Evolutionary conservation across 2,888 invertebrate genomes (phyloP).

Genomic region (Parasteatoda lunata): DNA sequence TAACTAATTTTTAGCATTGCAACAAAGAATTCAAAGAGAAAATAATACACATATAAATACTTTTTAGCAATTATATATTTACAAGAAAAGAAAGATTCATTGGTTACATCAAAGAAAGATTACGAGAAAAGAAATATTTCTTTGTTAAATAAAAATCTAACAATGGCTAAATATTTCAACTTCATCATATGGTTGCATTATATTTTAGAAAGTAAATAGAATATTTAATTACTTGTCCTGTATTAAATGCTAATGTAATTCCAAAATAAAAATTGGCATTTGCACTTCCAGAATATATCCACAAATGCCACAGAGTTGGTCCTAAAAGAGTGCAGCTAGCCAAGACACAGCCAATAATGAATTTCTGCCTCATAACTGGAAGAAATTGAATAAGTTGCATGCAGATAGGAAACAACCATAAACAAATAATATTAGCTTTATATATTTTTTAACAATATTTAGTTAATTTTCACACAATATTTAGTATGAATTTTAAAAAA

Average conservation of each 20-base stretch:
- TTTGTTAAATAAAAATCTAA: neutral
- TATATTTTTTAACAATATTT: no score
- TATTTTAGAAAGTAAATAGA: neutral
- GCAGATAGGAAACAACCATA: conserved; percentile 43
- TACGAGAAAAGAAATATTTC: neutral
- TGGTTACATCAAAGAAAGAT: neutral
- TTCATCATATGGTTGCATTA: neutral
- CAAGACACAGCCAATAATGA: conserved; percentile 92
- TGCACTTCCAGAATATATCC: conserved; percentile 98
- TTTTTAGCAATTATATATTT: no score
- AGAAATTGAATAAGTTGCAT: conserved; percentile 70
- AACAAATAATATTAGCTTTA: conserved; percentile 20
- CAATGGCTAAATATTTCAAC: neutral
- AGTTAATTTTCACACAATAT: no score
- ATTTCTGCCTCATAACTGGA: conserved; percentile 94
- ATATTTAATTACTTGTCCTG: conserved; percentile 81
- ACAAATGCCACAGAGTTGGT: conserved; percentile 97
- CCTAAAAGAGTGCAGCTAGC: conserved; percentile 91
- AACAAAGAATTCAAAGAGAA: no score
- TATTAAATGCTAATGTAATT: conserved; percentile 93
- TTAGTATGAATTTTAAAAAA: no score
- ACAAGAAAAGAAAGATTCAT: no score
- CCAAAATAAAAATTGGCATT: conserved; percentile 99
- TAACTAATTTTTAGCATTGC: no score
- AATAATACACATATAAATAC: no score